Base-by-base conservation (phyloP, 2,797 vertebrate species). In the Valencia hispanica region DNA sequence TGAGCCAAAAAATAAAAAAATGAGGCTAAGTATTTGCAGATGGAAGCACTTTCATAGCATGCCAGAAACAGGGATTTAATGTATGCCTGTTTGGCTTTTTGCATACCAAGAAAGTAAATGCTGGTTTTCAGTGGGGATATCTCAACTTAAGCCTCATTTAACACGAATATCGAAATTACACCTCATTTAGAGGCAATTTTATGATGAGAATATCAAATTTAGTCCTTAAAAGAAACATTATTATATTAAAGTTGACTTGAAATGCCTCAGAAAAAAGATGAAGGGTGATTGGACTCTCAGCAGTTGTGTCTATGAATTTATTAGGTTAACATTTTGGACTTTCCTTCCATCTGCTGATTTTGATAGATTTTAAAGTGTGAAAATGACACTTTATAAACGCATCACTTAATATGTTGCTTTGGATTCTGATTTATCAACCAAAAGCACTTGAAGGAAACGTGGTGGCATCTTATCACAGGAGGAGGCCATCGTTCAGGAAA, bases 1-100 rank as follows among this genome's bases (percentile, higher is more conserved):
- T 94, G 84, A 93, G 89, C 84, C 53, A 80, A 78, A 89, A 74
- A 0, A 5, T 5, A 45, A 68, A 45, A 53, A 84, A 80, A 79
- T 79, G 81, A 77, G 34, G 36, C 74, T 89, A 92, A 94, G 89
- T 89, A 90, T 93, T 94, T 91, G 88, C 92, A 95, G 93, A 94
- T 94, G 89, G 84, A 87, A 79, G 73, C 73, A 77, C 89, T 93
- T 94, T 94, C 73, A 89, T 87, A 84, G 84, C 53, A 79, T 87
- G 91, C 93, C 92, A 94, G 85, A 89, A 90, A 82, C 74, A 36
- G 79, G 87, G 89, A 90, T 91, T 91, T 92, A 92, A 92, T 88
- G 86, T 92, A 90, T 92, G 92, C 87, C 83, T 91, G 84, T 78
- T 90, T 89, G 80, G 81, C 70, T 92, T 87, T n/a, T 88, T 77